Conservation (phyloP, 2,888 invertebrate genomes). For the Zaprionus lineosus region DNA sequence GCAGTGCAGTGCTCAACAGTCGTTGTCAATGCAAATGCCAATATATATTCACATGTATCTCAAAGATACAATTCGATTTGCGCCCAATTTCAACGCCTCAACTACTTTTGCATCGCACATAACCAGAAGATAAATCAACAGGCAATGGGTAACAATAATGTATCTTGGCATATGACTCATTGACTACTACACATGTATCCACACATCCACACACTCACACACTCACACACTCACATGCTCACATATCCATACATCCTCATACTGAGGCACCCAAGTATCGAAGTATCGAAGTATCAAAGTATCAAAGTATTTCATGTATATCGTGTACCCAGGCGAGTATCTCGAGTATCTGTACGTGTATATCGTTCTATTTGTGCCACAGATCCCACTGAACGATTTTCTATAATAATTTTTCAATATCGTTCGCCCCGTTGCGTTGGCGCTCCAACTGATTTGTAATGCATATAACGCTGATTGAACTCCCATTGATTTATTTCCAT, state of each 20-base stretch:
- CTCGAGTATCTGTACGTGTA: no score
- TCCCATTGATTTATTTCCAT: slow-evolving; percentile 71
- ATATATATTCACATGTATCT: slow-evolving; percentile 47
- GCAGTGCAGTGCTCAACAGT: slow-evolving; percentile 9
- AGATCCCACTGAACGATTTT: slow-evolving; percentile 57
- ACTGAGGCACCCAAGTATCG: no score
- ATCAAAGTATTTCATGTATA: slow-evolving; percentile 43
- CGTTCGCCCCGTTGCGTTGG: slow-evolving; percentile 60
- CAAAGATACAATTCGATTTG: slow-evolving; percentile 70
- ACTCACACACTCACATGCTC: no score
- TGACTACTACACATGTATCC: slow-evolving; percentile 68
- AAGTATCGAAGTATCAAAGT: no score
- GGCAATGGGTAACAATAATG: slow-evolving; percentile 39
- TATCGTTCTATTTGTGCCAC: no score
- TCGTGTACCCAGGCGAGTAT: slow-evolving; percentile 33
- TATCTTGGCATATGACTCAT: no score
- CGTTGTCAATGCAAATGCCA: slow-evolving; percentile 52
- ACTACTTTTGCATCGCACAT: slow-evolving; percentile 42
- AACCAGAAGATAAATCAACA: slow-evolving; percentile 52
- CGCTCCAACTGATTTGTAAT: slow-evolving; percentile 55
- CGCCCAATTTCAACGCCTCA: slow-evolving; percentile 77
- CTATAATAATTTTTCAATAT: slow-evolving; percentile 72
- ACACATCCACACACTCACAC: no score
- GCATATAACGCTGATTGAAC: slow-evolving; percentile 52
- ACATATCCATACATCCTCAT: no score